These are phyloP conservation scores for Pipistrellus pipistrellus DNA, from an alignment of 2,797 vertebrate genomes.

Conservation along the genomic window DNA sequence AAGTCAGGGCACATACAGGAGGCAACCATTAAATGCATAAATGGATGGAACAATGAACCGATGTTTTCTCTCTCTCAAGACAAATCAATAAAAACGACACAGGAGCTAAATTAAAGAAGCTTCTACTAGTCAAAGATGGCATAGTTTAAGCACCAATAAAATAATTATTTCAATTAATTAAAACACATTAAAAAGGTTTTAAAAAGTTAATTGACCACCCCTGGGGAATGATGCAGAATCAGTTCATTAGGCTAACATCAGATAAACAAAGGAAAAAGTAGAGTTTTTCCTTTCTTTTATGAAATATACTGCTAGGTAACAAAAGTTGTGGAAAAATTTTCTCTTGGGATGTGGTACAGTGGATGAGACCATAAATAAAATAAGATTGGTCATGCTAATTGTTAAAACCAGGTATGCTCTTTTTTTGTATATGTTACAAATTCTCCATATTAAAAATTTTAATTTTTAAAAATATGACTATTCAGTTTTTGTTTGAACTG, in stretches of 20 bases:
- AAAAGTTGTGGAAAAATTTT: slow-evolving; percentile 19
- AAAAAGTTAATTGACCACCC: neutral
- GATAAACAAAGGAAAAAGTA: neutral
- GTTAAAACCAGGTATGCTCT: neutral
- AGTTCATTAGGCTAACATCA: neutral
- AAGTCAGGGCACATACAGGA: neutral
- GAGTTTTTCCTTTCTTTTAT: slow-evolving; percentile 1
- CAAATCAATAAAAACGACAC: neutral
- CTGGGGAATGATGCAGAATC: neutral
- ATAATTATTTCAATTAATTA: neutral
- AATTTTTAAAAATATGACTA: neutral
- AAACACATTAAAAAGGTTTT: slow-evolving; percentile 39
- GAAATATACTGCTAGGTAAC: neutral
- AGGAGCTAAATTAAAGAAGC: neutral
- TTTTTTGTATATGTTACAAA: neutral
- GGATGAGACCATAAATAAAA: neutral
- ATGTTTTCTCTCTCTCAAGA: neutral
- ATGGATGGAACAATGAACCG: neutral
- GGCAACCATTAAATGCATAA: neutral
- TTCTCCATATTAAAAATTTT: neutral
- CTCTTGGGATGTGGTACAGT: neutral
- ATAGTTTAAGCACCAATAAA: slow-evolving; percentile 13
- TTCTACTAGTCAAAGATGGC: neutral
- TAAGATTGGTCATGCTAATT: neutral
- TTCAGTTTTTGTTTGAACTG: neutral